A percentile compares a stretch with the other conserved stretches of the same genome.
phyloP scores from a whole-genome alignment of 2,888 invertebrate genomes.

The Mythimna loreyi region DNA sequence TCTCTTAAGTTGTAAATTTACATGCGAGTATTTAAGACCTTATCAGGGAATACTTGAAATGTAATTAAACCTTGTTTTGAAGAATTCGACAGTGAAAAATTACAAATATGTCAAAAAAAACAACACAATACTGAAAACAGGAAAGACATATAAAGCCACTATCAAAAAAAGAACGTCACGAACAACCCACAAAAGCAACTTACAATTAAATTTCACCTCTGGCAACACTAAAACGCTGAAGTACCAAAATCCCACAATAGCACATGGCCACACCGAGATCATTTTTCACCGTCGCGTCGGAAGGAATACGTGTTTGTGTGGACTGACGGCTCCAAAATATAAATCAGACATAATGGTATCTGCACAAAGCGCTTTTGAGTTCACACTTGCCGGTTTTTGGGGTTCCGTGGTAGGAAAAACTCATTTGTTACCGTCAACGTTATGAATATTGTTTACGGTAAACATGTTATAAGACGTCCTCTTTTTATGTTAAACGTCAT shows the following conservation, averaged over 20 bases:
- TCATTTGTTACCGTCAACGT: conserved; percentile 54
- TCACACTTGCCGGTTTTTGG: conserved; percentile 54
- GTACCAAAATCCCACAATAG: conserved; percentile 54
- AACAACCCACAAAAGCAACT: conserved; percentile 41
- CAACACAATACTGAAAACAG: neutral
- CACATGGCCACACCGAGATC: conserved; percentile 69
- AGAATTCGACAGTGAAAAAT: neutral
- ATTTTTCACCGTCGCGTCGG: conserved; percentile 77
- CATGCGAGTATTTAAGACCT: neutral
- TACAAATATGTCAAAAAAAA: neutral
- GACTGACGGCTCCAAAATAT: conserved; percentile 77
- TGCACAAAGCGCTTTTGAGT: conserved; percentile 61
- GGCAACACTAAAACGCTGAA: conserved; percentile 52
- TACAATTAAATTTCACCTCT: conserved; percentile 60
- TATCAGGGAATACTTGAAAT: neutral
- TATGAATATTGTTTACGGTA: conserved; percentile 55
- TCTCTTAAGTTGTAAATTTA: conserved; percentile 9
- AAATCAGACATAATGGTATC: conserved; percentile 74
- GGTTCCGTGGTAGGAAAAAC: conserved; percentile 47
- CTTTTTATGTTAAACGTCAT: neutral
- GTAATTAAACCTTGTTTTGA: neutral
- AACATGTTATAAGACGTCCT: conserved; percentile 40
- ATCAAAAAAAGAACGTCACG: conserved; percentile 32
- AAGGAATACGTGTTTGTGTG: conserved; percentile 75
- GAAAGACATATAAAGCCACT: conserved; percentile 5